phyloP scores from a whole-genome alignment of 2,888 invertebrate genomes.

The Lypha dubia region DNA sequence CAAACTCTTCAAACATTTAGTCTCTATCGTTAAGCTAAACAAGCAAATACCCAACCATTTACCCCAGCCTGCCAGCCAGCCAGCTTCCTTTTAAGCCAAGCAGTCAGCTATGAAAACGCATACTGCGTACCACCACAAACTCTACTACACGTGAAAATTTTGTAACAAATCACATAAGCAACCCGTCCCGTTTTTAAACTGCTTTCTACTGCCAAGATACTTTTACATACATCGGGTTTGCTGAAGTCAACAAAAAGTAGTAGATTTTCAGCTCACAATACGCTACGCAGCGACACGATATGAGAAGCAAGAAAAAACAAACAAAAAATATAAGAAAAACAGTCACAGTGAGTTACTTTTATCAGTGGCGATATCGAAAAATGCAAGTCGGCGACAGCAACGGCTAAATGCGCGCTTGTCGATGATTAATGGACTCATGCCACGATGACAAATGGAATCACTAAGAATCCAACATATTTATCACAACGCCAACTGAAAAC shows the following conservation, averaged over 20 bases:
- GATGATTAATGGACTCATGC: constrained; percentile 78
- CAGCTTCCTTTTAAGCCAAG: too few relatives aligned
- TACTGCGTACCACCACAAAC: constrained; percentile 48
- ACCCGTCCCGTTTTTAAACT: constrained; percentile 38
- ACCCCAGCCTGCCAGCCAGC: neutral
- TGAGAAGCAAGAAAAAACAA: too few relatives aligned
- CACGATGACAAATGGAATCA: constrained; percentile 79
- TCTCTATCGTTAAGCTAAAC: constrained; percentile 33
- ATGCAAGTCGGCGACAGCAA: constrained; percentile 66
- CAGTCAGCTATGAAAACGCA: constrained; percentile 46
- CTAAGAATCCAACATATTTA: constrained; percentile 76
- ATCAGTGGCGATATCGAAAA: constrained; percentile 67
- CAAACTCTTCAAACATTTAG: constrained; percentile 24
- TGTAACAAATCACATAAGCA: constrained; percentile 51
- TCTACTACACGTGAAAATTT: neutral
- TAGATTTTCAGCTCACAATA: constrained; percentile 5
- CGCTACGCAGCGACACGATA: constrained; percentile 44
- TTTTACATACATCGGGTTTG: neutral
- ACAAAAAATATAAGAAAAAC: too few relatives aligned
- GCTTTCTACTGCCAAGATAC: constrained; percentile 32
- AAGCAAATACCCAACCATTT: constrained; percentile 36
- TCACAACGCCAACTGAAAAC: constrained; percentile 73
- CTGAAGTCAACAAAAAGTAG: constrained; percentile 19
- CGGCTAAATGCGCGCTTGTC: constrained; percentile 69
- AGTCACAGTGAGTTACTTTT: constrained; percentile 55